Evolutionary conservation across 2,113 vertebrate species (phyloP).

Genomic region (Salminus brasiliensis): DNA sequence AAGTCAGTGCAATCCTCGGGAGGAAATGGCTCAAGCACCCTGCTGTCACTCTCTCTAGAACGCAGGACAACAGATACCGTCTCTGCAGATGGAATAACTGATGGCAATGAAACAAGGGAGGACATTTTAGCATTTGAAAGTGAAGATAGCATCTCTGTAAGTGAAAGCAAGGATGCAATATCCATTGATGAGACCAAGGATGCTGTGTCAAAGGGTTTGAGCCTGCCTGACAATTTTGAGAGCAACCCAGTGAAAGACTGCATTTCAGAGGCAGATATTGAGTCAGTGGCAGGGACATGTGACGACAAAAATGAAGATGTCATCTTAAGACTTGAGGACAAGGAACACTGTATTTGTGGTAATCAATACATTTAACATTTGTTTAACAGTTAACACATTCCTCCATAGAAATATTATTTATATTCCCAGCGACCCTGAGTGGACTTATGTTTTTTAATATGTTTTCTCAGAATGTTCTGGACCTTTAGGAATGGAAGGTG

Average conservation of each 20-base stretch:
- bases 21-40: not conserved
- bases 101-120: not conserved
- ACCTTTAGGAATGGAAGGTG: conserved; percentile 87
- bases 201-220: not conserved
- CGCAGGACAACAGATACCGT: not conserved
- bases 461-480: conserved; percentile 80
- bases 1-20: not conserved
- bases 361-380: not conserved
- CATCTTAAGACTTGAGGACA: conserved; percentile 17
- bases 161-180: conserved; percentile 18
- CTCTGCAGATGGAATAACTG: not conserved
- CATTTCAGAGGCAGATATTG: conserved; percentile 20
- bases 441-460: not conserved
- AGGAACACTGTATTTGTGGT: conserved; percentile 16
- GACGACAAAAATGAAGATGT: conserved; percentile 14
- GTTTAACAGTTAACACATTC: not conserved
- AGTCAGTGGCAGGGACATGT: not conserved
- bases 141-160: conserved; percentile 18
- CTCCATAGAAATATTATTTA: not conserved
- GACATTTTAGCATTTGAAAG: conserved; percentile 16
- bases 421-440: not conserved
- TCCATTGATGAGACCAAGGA: conserved; percentile 10
- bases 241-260: not conserved
- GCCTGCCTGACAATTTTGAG: not conserved
- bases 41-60: not conserved